Percentiles rank a stretch among this genome's conserved stretches.
These are phyloP conservation scores for Athalia rosae DNA, from an alignment of 2,888 invertebrate genomes.

Conservation along the genomic window DNA sequence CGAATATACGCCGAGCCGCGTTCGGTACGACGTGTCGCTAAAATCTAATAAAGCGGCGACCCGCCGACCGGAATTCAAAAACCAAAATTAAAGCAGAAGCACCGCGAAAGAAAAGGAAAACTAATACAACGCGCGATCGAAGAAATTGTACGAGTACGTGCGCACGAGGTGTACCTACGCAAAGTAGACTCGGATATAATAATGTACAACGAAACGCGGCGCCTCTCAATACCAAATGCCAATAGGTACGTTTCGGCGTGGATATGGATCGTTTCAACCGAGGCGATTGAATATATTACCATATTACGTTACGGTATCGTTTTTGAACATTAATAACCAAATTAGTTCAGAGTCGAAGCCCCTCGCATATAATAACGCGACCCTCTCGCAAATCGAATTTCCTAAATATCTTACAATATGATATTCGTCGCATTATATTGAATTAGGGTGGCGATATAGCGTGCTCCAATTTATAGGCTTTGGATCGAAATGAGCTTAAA, in stretches of 20 bases:
- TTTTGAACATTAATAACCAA: slow-evolving; percentile 72
- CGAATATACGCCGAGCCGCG: not conserved
- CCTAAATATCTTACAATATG: not conserved
- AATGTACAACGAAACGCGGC: slow-evolving; percentile 34
- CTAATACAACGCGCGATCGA: no score
- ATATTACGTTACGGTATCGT: slow-evolving; percentile 66
- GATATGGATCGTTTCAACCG: slow-evolving; percentile 49
- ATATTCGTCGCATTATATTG: no score
- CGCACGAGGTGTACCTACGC: no score
- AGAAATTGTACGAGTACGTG: no score
- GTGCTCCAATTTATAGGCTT: no score
- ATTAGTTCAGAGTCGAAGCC: slow-evolving; percentile 66
- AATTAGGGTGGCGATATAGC: no score
- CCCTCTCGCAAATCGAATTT: slow-evolving; percentile 10
- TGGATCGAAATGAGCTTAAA: no score
- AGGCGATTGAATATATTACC: slow-evolving; percentile 60
- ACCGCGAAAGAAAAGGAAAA: no score
- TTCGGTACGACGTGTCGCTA: not conserved
- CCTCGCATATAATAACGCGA: not conserved
- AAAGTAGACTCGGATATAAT: no score
- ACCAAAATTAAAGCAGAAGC: not conserved
- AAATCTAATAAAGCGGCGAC: no score
- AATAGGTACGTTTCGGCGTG: slow-evolving; percentile 1
- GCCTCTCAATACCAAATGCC: no score
- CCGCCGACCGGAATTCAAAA: no score